phyloP scores from a whole-genome alignment of 2,888 invertebrate species.

The Anticlea derivata region DNA sequence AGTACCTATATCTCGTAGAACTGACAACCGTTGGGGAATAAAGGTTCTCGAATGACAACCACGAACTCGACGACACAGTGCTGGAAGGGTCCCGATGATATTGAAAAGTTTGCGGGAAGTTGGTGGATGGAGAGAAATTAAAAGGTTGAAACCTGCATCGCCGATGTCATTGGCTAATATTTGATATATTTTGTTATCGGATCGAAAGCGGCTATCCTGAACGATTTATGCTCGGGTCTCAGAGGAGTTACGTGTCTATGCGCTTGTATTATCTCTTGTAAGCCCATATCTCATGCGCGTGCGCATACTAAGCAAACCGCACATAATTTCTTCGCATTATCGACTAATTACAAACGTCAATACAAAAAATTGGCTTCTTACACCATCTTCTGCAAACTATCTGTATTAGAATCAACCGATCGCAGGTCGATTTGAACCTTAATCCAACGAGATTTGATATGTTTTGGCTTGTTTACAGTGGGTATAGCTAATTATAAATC shows the following conservation, averaged over 20 bases:
- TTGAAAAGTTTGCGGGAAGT: too few relatives aligned
- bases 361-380: conserved; percentile 29
- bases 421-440: conserved; percentile 13
- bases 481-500: conserved; percentile 11
- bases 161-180: too few relatives aligned
- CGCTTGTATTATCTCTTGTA: neutral
- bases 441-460: neutral
- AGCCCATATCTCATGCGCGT: conserved; percentile 50
- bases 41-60: too few relatives aligned
- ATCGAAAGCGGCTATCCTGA: too few relatives aligned
- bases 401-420: conserved; percentile 10
- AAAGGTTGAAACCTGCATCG: too few relatives aligned
- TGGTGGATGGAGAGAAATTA: too few relatives aligned
- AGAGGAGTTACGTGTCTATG: conserved; percentile 13
- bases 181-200: too few relatives aligned
- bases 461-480: neutral
- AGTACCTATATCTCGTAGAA: too few relatives aligned
- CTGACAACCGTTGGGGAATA: too few relatives aligned
- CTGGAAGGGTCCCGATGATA: too few relatives aligned
- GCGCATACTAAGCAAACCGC: conserved; percentile 49
- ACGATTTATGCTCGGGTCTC: too few relatives aligned
- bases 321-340: conserved; percentile 62
- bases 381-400: conserved; percentile 22
- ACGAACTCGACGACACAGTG: too few relatives aligned
- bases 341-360: conserved; percentile 58